Conservation (phyloP, 1,140 invertebrate genomes). For the Acromyrmex heyeri region DNA sequence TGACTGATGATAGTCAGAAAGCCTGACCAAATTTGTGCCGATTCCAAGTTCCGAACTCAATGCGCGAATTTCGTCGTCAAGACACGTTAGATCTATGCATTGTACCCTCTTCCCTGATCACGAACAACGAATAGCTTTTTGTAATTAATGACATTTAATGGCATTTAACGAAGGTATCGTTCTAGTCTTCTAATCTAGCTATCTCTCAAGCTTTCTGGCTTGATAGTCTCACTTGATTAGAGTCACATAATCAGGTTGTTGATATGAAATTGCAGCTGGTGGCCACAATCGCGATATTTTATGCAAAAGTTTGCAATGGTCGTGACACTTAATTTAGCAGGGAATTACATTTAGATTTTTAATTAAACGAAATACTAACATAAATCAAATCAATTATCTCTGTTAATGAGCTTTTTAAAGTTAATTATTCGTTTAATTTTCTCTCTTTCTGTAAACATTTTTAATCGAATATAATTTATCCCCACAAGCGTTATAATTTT, state of each 20-base stretch:
- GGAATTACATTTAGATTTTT: conserved; percentile 23
- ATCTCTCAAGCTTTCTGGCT: conserved; percentile 11
- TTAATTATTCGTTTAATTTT: conserved; percentile 31
- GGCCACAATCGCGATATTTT: conserved; percentile 13
- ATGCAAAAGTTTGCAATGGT: background rate
- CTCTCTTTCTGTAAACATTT: conserved; percentile 20
- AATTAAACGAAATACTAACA: conserved; percentile 18
- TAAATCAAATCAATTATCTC: conserved; percentile 21
- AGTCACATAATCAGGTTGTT: conserved; percentile 23
- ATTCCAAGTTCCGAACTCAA: conserved; percentile 29
- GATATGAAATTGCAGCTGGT: background rate
- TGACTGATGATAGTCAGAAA: conserved; percentile 58
- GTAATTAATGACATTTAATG: conserved; percentile 70
- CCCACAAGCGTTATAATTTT: background rate
- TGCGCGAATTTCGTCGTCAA: conserved; percentile 6
- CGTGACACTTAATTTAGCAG: conserved; percentile 8
- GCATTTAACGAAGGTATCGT: conserved; percentile 21
- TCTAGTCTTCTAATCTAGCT: background rate
- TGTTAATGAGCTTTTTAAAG: conserved; percentile 20
- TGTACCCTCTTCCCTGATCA: conserved; percentile 23
- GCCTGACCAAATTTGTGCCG: conserved; percentile 12
- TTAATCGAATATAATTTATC: conserved; percentile 14
- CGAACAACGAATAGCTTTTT: conserved; percentile 35
- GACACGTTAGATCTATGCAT: background rate
- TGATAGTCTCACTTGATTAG: conserved; percentile 46